Conservation (phyloP, 2,113 vertebrate species). For the Aegithalos caudatus region DNA sequence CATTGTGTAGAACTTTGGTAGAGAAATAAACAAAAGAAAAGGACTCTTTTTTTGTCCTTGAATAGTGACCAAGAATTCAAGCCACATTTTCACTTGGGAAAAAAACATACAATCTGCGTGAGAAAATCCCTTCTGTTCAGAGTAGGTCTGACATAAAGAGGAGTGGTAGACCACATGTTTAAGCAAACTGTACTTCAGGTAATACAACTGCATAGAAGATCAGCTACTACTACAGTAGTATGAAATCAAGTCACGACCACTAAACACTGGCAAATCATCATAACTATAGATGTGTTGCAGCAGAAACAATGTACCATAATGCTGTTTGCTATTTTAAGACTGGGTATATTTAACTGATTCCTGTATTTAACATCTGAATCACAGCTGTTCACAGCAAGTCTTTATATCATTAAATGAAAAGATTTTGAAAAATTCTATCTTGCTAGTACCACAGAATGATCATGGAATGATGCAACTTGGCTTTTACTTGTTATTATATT, state of each 20-base stretch:
- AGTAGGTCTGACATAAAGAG: background rate
- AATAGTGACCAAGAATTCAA: background rate
- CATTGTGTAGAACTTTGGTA: background rate
- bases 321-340: slow-evolving; percentile 12
- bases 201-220: background rate
- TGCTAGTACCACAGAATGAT: background rate
- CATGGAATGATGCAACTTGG: background rate
- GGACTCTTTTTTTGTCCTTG: background rate
- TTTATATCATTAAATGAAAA: background rate
- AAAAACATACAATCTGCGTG: background rate
- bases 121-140: background rate
- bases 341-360: background rate
- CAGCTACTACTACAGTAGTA: background rate
- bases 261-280: background rate
- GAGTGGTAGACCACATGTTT: background rate
- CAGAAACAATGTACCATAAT: background rate
- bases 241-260: background rate
- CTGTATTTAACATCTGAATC: slow-evolving; percentile 10
- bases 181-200: background rate
- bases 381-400: background rate
- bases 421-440: background rate
- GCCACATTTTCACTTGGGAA: background rate
- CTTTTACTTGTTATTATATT: background rate
- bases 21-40: background rate
- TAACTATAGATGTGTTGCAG: background rate